Percentiles rank a stretch among this genome's conserved stretches.
Evolutionary conservation across 1,140 invertebrate genomes (phyloP).

Genomic region (Heliconius hewitsoni): DNA sequence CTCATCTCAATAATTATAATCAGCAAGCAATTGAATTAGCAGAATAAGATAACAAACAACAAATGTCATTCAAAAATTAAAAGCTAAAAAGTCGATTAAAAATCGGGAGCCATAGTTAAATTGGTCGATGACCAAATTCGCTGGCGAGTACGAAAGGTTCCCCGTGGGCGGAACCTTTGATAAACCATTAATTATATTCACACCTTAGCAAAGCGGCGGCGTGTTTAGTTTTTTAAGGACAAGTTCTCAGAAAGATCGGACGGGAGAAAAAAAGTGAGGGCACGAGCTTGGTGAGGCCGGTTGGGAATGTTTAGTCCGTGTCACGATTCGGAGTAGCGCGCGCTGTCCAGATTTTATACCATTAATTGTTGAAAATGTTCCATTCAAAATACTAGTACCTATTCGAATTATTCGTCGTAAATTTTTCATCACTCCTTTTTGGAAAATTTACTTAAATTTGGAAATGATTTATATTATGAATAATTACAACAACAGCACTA

Average conservation of each 20-base stretch:
- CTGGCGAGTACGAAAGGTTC: constrained; percentile 32
- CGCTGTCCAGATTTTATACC: constrained; percentile 22
- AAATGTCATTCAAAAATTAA: constrained; percentile 9
- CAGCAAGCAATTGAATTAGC: constrained; percentile 6
- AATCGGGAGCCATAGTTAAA: constrained; percentile 30
- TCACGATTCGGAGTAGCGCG: constrained; percentile 19
- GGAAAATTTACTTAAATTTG: background rate
- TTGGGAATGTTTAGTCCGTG: constrained; percentile 31
- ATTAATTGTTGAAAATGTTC: constrained; percentile 6
- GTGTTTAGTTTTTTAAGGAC: constrained; percentile 54
- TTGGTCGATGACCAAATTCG: constrained; percentile 48
- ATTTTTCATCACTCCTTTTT: too few relatives aligned
- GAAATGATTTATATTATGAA: too few relatives aligned
- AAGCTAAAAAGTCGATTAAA: constrained; percentile 25
- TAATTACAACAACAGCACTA: too few relatives aligned
- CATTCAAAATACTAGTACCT: background rate
- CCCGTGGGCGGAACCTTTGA: constrained; percentile 61
- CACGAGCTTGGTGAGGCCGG: constrained; percentile 22
- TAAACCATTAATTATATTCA: constrained; percentile 74
- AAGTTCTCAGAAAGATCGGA: constrained; percentile 64
- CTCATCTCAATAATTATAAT: background rate
- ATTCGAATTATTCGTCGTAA: background rate
- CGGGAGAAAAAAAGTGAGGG: constrained; percentile 51
- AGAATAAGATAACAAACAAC: background rate
- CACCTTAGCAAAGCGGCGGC: constrained; percentile 58